Evolutionary conservation across 2,797 vertebrate species (phyloP), one percentile per base, ranked within the genome.

Genomic region (Liparis tanakae): DNA sequence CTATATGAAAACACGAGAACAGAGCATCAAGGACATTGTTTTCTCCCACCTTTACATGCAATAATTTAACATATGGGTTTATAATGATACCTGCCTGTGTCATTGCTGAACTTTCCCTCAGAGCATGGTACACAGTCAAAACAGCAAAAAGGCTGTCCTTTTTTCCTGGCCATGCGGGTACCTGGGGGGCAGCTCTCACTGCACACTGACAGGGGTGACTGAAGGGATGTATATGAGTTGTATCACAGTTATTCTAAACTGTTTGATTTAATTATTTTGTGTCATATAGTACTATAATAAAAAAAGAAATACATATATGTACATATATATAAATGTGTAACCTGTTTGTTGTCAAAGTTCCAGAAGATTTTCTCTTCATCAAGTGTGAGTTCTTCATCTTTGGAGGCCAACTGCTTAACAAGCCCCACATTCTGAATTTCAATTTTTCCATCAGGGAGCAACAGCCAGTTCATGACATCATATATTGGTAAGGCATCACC

Each of bases 381-480:
- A 15, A 44, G 43, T 44, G 43, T 44, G 43, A 44, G 43, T 44
- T 44, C 43, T 44, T 44, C 43, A 44, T 2, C 43, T 44, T 44
- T 44, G 15, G 8, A 89, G 58, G 8, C 43, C 43, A 44, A 44
- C 43, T 44, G 6, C 43, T 44, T 17, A 85, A 92, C 43, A 44
- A 44, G 43, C 43, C 43, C 43, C 15, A 44, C 43, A 91, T 87
- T 41, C 10, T 80, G 85, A 20, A 92, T 37, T n/a, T 74, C 62
- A 6, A 85, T 80, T 34, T 59, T 51, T 46, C 91, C 91, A 61
- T 91, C 90, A 36, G 74, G 77, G n/a, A 83, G 85, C 69, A 83
- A 85, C 54, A 72, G 63, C 94, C 93, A 89, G 81, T 94, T 94
- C 89, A 94, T 87, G 22, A 94, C n/a, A 53, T 94, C 94, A 70